A percentile compares a stretch with the other conserved stretches of the same genome.
These are phyloP conservation scores for Callipepla californica DNA, from an alignment of 2,113 vertebrate genomes.

Conservation along the genomic window DNA sequence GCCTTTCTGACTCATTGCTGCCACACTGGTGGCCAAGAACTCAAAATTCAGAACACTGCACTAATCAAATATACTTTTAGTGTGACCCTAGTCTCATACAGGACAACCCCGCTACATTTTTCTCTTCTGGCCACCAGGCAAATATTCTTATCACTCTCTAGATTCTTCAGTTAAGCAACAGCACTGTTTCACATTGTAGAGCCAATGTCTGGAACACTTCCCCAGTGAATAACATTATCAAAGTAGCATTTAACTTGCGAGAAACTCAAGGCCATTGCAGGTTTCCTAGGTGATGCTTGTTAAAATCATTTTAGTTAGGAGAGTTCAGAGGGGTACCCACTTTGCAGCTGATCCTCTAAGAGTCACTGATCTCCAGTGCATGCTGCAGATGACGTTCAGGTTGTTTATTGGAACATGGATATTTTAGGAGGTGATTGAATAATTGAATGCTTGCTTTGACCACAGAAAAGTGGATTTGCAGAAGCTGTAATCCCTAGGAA, in stretches of 20 bases:
- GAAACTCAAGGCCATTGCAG: not conserved
- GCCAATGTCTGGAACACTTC: not conserved
- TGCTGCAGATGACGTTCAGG: not conserved
- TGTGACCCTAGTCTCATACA: accelerated
- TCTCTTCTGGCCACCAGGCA: not conserved
- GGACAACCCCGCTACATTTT: not conserved
- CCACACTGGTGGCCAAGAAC: not conserved
- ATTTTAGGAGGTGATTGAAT: not conserved
- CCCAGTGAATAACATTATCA: not conserved
- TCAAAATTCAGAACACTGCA: not conserved
- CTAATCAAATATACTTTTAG: not conserved
- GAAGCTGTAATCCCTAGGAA: not conserved
- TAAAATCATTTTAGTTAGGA: not conserved
- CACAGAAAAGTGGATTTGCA: not conserved
- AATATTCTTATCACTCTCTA: not conserved
- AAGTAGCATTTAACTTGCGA: not conserved
- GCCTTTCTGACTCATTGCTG: not conserved
- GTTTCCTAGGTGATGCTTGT: not conserved
- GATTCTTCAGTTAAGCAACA: not conserved
- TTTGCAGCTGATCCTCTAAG: not conserved
- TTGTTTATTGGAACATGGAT: not conserved
- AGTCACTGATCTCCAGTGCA: not conserved
- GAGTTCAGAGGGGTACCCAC: not conserved
- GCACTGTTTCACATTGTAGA: not conserved
- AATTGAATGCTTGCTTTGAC: not conserved